Base-by-base conservation (phyloP, 2,888 invertebrate species). In the Melieria picta region DNA sequence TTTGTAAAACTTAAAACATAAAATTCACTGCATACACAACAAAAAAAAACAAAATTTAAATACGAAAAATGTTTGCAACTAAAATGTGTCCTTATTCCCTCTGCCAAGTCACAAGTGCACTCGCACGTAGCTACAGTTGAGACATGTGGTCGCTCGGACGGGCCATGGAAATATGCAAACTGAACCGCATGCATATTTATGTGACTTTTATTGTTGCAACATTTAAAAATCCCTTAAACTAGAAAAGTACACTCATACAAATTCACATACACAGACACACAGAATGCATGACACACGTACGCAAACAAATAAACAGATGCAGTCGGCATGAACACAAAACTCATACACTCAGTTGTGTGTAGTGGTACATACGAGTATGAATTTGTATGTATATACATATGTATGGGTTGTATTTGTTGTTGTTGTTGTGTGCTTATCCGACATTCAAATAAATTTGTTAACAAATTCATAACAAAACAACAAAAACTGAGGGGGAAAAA, bases 391-490 rank as follows among this genome's bases (percentile, higher is more conserved):
- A 62, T 30, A 13, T 55, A 45, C 11, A 43, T 45, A 45, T 46
- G 30, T 55, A 55, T 42, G 42, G 11, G 7, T 16, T 16, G 16
- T 16, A n/a, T n/a, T n/a, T 16, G 16, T 16, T 2, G 5, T 10
- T 11, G 62, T 46, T 61, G 55, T n/a, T 60, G 67, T 60, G 48
- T 50, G 50, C 50, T 67, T 67, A 67, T 67, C 50, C 60, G 58
- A 48, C 67, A 50, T 55, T 46, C 68, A 62, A 69, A 69, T 69
- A 69, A 62, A 69, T 69, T 69, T 69, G 68, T 62, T 69, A 69
- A 69, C 68, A 69, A 69, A 69, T 69, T 69, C 68, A 69, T 69
- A 69, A 69, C 68, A 62, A 61, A 61, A 61, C 47, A 5, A 47
- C 6, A 66, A 52, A 52, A 66, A 67, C 13, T 13, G 9, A 60